These are phyloP conservation scores for Nephotettix cincticeps DNA, from an alignment of 1,140 invertebrate genomes.

Conservation along the genomic window DNA sequence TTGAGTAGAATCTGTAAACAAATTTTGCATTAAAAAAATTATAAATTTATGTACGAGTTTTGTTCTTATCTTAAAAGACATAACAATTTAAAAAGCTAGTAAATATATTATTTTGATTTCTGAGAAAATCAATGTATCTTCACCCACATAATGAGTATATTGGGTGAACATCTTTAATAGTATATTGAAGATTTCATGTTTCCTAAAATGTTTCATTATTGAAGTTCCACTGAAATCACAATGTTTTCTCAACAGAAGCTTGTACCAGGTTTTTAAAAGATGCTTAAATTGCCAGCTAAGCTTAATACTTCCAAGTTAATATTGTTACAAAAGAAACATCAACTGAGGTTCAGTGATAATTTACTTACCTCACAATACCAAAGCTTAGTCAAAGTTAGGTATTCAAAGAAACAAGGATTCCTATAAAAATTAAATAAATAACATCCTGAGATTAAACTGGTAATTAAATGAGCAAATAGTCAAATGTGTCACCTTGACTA, in stretches of 20 bases:
- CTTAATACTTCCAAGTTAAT: not conserved
- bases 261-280: no score
- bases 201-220: no score
- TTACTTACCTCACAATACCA: no score
- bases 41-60: not conserved
- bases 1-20: not conserved
- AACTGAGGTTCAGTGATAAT: no score
- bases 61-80: not conserved
- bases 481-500: not conserved
- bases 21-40: not conserved
- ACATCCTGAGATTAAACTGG: not conserved
- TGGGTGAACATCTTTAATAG: not conserved
- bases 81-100: not conserved
- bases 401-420: not conserved
- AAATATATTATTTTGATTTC: not conserved
- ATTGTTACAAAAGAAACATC: not conserved
- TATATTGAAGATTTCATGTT: no score
- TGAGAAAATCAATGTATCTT: not conserved
- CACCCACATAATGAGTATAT: not conserved
- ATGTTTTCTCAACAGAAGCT: no score
- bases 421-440: not conserved
- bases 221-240: no score
- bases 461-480: not conserved
- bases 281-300: no score
- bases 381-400: no score